Base-by-base conservation (phyloP, 2,888 invertebrate genomes). In the Harpalus rufipes region DNA sequence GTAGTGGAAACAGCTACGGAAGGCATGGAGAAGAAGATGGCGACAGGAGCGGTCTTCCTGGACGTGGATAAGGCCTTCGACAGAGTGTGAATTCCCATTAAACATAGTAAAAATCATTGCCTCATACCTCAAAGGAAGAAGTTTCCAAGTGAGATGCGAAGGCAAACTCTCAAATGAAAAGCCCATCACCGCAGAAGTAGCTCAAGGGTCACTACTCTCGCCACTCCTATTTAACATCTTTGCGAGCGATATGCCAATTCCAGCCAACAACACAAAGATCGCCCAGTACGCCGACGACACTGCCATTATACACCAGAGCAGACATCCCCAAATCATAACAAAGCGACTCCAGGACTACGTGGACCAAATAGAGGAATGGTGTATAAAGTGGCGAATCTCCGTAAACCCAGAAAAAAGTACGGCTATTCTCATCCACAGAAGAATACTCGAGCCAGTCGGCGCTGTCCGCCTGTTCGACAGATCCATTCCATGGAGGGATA, bases 41-140 rank as follows among this genome's bases (percentile, higher is more conserved):
- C 82, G 2, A 88, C 88, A 10, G 87, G 87, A 1, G 86, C 88
- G 41, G 83, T 88, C 0, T 83, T 88, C 7, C 85, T 90, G 0
- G 88, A 89, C 74, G 86, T 88, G 4, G 87, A 87, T 44, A 87
- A 88, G 81, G 89, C 89, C 1, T 89, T 89, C 80, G 88, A 89
- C 82, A 85, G 87, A 2, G 88, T 89, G 5, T 89, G 88, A 12
- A 2, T 2, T 51, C 44, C 4, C 44, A 12, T 12, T 12, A 12
- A 51, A 8, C 44, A 1, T 51, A 10, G 4, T 87, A 0, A 83
- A 86, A 84, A 81, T 88, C 3, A 82, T 89, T 1, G 58, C 78
- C n/a, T 84, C 85, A n/a, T 89, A 87, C 58, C 79, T 89, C 0
- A 25, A 51, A 12, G 86, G 88, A 6, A 79, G 88, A 56, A 39